These are phyloP conservation scores for Augochlora pura DNA, from an alignment of 1,140 invertebrate genomes.

Conservation along the genomic window DNA sequence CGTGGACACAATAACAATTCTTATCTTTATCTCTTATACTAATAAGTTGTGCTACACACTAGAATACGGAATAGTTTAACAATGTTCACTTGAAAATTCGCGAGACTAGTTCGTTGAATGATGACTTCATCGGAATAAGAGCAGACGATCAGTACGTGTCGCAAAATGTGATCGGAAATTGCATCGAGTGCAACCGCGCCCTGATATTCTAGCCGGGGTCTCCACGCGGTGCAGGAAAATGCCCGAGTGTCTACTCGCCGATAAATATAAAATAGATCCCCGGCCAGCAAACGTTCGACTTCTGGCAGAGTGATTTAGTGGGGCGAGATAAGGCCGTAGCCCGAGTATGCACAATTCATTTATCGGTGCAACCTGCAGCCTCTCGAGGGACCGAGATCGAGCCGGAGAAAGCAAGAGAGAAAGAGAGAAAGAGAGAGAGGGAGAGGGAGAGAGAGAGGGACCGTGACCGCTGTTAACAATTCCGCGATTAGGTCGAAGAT, in stretches of 20 bases:
- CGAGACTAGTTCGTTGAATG: too few species aligned
- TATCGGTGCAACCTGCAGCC: constrained; percentile 39
- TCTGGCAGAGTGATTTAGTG: constrained; percentile 44
- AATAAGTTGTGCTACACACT: too few species aligned
- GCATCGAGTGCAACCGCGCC: too few species aligned
- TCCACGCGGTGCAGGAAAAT: not conserved
- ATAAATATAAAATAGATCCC: constrained; percentile 4
- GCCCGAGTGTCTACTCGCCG: not conserved
- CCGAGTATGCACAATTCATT: constrained; percentile 50
- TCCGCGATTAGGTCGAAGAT: constrained; percentile 57
- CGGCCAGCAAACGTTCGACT: not conserved
- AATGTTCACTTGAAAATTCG: too few species aligned
- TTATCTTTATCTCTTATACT: too few species aligned
- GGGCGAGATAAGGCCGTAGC: constrained; percentile 41
- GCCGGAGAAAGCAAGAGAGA: not conserved
- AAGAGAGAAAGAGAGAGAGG: too few species aligned
- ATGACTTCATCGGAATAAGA: too few species aligned
- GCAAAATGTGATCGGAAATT: too few species aligned
- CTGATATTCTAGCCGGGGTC: not conserved
- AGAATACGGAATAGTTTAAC: too few species aligned
- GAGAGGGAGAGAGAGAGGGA: not conserved
- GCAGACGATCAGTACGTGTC: too few species aligned
- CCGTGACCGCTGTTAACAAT: constrained; percentile 47
- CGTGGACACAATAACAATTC: too few species aligned
- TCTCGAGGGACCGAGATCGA: not conserved